These are phyloP conservation scores for Abramis brama DNA, from an alignment of 2,113 vertebrate genomes.

Conservation along the genomic window DNA sequence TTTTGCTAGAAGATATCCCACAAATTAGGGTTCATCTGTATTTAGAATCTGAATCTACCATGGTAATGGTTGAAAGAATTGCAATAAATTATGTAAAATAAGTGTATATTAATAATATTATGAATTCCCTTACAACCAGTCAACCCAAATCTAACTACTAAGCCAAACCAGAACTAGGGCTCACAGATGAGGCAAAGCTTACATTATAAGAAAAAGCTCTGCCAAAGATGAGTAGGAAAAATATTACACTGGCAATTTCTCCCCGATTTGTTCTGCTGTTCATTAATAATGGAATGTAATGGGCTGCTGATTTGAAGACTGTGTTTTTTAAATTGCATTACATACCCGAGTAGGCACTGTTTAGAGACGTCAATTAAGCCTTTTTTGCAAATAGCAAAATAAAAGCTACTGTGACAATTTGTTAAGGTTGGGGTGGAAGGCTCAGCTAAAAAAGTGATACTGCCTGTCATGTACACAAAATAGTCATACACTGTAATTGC, in stretches of 20 bases:
- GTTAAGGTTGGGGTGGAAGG: constrained; percentile 51
- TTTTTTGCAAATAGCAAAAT: constrained; percentile 48
- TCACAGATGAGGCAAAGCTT: neutral
- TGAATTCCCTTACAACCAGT: neutral
- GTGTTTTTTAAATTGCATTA: constrained; percentile 62
- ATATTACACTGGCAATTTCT: constrained; percentile 53
- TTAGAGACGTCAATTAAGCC: constrained; percentile 66
- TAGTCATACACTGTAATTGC: constrained; percentile 57
- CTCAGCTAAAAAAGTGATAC: constrained; percentile 41
- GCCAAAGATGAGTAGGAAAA: constrained; percentile 46
- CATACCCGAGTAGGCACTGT: constrained; percentile 60
- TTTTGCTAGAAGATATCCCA: neutral
- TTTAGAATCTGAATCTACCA: neutral
- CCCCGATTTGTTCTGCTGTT: constrained; percentile 51
- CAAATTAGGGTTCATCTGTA: neutral
- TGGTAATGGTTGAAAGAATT: neutral
- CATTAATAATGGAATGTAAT: constrained; percentile 42
- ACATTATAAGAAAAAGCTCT: constrained; percentile 48
- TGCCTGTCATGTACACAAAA: constrained; percentile 57
- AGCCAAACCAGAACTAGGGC: constrained; percentile 7
- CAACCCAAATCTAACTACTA: neutral
- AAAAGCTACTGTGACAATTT: constrained; percentile 56
- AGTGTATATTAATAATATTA: neutral
- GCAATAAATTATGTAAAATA: too few species aligned
- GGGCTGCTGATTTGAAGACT: constrained; percentile 43